These are phyloP conservation scores for Radopholus similis DNA, from an alignment of 1,140 invertebrate genomes.

Conservation along the genomic window DNA sequence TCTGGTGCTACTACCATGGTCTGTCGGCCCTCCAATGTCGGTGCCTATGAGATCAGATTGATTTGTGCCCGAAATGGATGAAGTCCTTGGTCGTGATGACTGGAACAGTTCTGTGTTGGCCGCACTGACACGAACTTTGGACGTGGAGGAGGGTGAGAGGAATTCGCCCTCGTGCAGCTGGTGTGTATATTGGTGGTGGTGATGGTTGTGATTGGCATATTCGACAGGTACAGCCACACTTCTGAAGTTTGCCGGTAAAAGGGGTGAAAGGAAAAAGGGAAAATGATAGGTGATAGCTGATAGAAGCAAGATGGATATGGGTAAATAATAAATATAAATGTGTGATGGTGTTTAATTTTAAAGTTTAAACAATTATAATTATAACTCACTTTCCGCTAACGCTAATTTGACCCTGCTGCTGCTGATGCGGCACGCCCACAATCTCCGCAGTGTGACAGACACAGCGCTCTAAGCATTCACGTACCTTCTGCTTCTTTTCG, in stretches of 20 bases:
- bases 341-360: too few relatives aligned
- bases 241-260: too few relatives aligned
- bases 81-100: background rate
- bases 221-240: too few relatives aligned
- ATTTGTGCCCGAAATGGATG: background rate
- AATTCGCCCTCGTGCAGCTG: conserved; percentile 10
- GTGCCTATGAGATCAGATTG: conserved; percentile 5
- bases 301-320: too few relatives aligned
- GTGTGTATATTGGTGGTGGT: background rate
- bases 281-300: too few relatives aligned
- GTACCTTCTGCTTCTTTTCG: conserved; percentile 19
- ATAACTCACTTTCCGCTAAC: background rate
- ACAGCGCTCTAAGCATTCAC: conserved; percentile 15
- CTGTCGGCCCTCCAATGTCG: background rate
- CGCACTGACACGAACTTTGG: background rate
- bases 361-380: too few relatives aligned
- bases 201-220: background rate
- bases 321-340: too few relatives aligned
- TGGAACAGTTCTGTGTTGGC: background rate
- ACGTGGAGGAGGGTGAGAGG: background rate
- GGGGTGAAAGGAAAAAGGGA: too few relatives aligned
- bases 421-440: background rate
- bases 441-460: background rate
- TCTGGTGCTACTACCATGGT: background rate
- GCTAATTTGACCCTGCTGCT: background rate